Conservation (phyloP, 2,113 vertebrate species). For the Pterophyllum scalare region DNA sequence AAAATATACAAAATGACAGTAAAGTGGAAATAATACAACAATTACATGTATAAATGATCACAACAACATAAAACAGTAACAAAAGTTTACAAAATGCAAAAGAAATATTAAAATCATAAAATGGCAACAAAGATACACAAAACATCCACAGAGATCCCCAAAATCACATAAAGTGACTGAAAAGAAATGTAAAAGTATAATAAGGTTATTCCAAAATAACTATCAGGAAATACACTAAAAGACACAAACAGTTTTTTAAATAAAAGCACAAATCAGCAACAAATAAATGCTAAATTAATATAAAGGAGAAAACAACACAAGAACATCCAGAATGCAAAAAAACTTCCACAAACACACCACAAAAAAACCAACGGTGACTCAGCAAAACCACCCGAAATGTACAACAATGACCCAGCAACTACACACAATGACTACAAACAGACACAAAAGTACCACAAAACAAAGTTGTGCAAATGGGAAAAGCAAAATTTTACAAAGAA, state of each 20-base stretch:
- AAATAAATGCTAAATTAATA: not conserved
- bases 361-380: not conserved
- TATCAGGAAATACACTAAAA: too few species aligned
- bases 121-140: not conserved
- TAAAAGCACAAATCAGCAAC: not conserved
- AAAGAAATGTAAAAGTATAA: not conserved
- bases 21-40: not conserved
- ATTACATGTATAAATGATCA: too few species aligned
- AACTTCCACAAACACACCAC: too few species aligned
- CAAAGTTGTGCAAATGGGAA: fast-evolving
- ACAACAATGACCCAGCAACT: not conserved
- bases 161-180: not conserved
- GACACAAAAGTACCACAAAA: not conserved
- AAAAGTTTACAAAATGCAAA: not conserved
- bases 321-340: too few species aligned
- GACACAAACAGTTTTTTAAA: not conserved
- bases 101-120: not conserved
- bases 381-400: not conserved
- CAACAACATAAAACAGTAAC: not conserved
- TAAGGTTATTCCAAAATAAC: not conserved
- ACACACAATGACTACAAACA: too few species aligned
- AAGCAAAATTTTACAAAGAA: not conserved
- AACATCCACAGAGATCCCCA: not conserved
- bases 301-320: not conserved
- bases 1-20: fast-evolving